Base-by-base conservation (phyloP, 1,140 invertebrate genomes). In the Eciton burchellii region DNA sequence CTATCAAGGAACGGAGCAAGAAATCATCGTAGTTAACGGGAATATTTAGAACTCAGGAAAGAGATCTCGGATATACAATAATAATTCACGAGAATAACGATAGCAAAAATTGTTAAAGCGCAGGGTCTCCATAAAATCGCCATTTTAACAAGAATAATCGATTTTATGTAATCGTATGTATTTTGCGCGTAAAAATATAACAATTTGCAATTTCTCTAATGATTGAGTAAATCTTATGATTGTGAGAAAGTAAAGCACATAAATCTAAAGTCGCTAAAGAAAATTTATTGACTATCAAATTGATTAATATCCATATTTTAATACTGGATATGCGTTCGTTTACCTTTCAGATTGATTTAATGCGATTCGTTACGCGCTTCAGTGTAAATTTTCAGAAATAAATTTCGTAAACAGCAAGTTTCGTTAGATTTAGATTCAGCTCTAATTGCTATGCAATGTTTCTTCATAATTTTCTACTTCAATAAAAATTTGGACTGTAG, bases 191-290 rank as follows among this genome's bases (percentile, higher is more conserved):
- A 35, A 35, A 6, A 35, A 6, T 35, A 35, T 35, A 35, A 35
- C 6, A 35, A 35, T 35, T 2, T 35, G 35, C 19, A 54, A 6
- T 21, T 54, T 21, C 52, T 54, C 24, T 68, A n/a, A n/a, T 57
- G 43, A 72, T 72, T 45, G 60, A 73, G 29, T 21, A 21, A 66
- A 26, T 47, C n/a, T n/a, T n/a, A n/a, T n/a, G n/a, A n/a, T n/a
- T n/a, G n/a, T 8, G 47, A 0, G 45, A n/a, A 41, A 24, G 0
- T 35, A 19, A 29, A 29, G 29, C 4, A 52, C 1, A 0, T 19
- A 72, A 56, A 2, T 3, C 12, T 70, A 2, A 52, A 41, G 21
- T 14, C 24, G 14, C 12, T 0, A 66, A 66, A 45, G 35, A 1
- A 56, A 57, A 14, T 8, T 54, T 35, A 71, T 71, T 71, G 54